A percentile compares a stretch with the other conserved stretches of the same genome.
Conservation (phyloP, 1,140 invertebrate species). For the Nebria ingens region DNA sequence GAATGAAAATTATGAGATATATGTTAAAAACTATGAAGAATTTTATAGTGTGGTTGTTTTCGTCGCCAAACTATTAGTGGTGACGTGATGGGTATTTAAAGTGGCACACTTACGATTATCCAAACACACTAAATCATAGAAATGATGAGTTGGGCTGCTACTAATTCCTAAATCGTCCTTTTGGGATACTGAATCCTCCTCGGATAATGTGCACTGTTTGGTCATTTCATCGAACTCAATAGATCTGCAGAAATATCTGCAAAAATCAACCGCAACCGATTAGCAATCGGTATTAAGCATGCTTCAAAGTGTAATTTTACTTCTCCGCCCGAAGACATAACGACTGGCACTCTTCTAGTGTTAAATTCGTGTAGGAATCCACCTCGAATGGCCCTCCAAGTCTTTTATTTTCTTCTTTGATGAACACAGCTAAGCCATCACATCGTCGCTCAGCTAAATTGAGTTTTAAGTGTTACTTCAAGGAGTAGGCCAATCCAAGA, state of each 20-base stretch:
- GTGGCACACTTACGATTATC: slow-evolving; percentile 78
- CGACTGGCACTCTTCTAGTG: slow-evolving; percentile 71
- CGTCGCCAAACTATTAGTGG: neutral
- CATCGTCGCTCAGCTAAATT: slow-evolving; percentile 67
- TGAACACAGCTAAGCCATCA: slow-evolving; percentile 73
- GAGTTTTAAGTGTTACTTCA: too few species aligned
- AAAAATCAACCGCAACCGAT: slow-evolving; percentile 25
- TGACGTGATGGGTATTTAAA: slow-evolving; percentile 1
- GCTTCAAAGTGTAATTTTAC: slow-evolving; percentile 33
- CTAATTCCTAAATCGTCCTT: slow-evolving; percentile 73
- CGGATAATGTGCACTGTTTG: slow-evolving; percentile 71
- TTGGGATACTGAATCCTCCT: slow-evolving; percentile 80
- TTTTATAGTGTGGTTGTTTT: neutral
- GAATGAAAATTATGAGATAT: neutral
- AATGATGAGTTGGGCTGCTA: slow-evolving; percentile 68
- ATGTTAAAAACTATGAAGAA: neutral
- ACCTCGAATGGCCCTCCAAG: slow-evolving; percentile 78
- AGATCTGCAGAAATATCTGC: slow-evolving; percentile 74
- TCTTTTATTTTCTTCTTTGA: slow-evolving; percentile 81
- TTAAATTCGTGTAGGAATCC: slow-evolving; percentile 73
- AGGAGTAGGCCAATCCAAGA: too few species aligned
- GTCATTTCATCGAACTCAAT: slow-evolving; percentile 84
- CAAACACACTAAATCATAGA: slow-evolving; percentile 74
- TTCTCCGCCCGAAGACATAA: slow-evolving; percentile 69
- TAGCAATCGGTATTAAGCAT: slow-evolving; percentile 7